Percentiles rank a stretch among this genome's conserved stretches.
These are phyloP conservation scores for Drosophila guanche DNA, from an alignment of 1,140 invertebrate species.

Conservation along the genomic window DNA sequence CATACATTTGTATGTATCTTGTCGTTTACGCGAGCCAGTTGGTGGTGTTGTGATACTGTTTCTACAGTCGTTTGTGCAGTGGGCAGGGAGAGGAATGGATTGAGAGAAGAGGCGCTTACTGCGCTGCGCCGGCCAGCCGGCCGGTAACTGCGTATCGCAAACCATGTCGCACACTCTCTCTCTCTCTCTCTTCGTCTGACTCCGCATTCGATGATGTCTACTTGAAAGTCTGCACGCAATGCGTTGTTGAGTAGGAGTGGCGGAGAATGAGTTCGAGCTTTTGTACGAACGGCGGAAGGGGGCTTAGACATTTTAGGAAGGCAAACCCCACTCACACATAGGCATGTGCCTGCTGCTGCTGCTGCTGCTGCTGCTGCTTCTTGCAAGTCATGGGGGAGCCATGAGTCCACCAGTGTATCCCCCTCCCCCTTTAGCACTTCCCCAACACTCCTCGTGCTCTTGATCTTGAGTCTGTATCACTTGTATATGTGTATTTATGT, in stretches of 20 bases:
- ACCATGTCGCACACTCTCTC: not conserved
- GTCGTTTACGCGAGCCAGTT: too few species aligned
- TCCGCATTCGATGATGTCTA: constrained; percentile 28
- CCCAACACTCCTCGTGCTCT: not conserved
- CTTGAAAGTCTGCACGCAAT: constrained; percentile 70
- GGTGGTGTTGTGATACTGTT: too few species aligned
- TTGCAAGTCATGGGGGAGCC: too few species aligned
- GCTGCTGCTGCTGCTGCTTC: too few species aligned
- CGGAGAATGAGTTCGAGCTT: not conserved
- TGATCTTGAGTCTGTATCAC: constrained; percentile 50
- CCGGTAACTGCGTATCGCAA: constrained; percentile 10
- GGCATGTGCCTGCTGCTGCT: too few species aligned
- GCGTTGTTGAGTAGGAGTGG: constrained; percentile 21
- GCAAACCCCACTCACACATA: too few species aligned
- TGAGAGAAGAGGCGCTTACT: too few species aligned
- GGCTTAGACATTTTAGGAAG: too few species aligned
- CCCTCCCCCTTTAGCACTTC: not conserved
- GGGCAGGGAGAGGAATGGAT: too few species aligned
- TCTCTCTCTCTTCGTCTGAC: not conserved
- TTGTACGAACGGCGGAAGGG: not conserved
- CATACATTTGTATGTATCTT: too few species aligned
- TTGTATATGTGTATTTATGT: constrained; percentile 28
- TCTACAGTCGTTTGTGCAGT: too few species aligned
- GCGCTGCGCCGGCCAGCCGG: not conserved
- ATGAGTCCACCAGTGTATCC: too few species aligned